phyloP scores from a whole-genome alignment of 2,888 invertebrate genomes.

The Eupithecia abbreviata region DNA sequence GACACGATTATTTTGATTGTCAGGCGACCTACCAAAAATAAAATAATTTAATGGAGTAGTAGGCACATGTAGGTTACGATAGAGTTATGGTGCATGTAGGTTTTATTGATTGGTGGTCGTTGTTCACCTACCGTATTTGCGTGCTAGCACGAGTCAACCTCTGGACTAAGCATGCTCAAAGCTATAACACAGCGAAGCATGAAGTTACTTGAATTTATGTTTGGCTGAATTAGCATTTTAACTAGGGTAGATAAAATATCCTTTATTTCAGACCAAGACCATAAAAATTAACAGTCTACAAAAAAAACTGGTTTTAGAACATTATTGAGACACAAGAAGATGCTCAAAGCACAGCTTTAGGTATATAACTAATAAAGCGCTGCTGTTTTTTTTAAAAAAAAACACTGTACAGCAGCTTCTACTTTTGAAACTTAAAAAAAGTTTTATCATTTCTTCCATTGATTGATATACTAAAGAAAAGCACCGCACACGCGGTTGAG shows the following conservation, averaged over 20 bases:
- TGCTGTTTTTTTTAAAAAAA: too few species aligned
- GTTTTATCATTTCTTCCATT: too few species aligned
- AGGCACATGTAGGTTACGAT: background rate
- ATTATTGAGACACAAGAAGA: too few species aligned
- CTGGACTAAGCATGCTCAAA: background rate
- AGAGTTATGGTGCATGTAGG: background rate
- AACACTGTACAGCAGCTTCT: too few species aligned
- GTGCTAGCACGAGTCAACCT: conserved; percentile 1
- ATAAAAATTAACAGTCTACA: background rate
- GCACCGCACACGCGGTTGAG: background rate
- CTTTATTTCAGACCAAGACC: background rate
- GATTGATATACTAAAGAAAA: background rate
- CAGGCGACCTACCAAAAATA: too few species aligned
- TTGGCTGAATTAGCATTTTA: background rate
- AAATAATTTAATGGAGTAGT: background rate
- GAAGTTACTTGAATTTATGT: background rate
- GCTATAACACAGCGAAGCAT: background rate
- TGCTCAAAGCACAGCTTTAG: too few species aligned
- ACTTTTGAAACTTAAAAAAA: too few species aligned
- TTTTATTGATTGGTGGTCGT: background rate
- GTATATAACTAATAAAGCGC: too few species aligned
- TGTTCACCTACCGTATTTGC: background rate
- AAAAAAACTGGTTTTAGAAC: too few species aligned
- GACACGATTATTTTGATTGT: too few species aligned
- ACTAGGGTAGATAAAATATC: background rate